Percentiles rank a stretch among this genome's conserved stretches.
Conservation (phyloP, 2,113 vertebrate genomes). For the Microcebus jonahi region DNA sequence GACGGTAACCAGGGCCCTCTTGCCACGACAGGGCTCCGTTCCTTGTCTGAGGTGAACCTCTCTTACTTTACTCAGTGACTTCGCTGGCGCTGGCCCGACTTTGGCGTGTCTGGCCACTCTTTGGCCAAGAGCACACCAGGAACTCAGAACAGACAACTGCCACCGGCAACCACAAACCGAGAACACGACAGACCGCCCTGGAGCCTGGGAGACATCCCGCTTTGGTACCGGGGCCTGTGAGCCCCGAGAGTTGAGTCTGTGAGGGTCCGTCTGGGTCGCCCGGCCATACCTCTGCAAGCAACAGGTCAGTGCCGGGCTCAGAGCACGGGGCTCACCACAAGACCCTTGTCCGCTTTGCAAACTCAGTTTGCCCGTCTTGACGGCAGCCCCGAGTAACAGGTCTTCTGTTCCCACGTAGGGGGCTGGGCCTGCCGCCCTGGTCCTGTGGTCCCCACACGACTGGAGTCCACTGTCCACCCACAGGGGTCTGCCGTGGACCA, state of each 20-base stretch:
- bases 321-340: background rate
- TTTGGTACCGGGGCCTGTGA: background rate
- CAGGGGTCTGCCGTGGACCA: too few relatives aligned
- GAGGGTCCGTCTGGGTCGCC: background rate
- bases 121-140: too few relatives aligned
- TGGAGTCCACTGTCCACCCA: background rate
- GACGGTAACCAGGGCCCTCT: too few relatives aligned
- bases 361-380: background rate
- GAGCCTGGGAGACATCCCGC: background rate
- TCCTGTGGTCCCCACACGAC: accelerated
- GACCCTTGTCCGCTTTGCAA: background rate
- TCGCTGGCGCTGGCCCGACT: too few relatives aligned
- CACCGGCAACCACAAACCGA: accelerated
- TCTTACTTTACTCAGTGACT: too few relatives aligned
- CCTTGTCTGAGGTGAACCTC: too few relatives aligned
- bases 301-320: slow-evolving; percentile 1
- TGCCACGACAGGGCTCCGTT: too few relatives aligned
- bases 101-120: too few relatives aligned
- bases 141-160: too few relatives aligned
- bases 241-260: background rate
- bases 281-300: background rate
- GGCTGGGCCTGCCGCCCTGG: accelerated
- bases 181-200: background rate
- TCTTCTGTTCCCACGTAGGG: background rate
- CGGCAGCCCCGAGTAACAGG: background rate